phyloP scores from a whole-genome alignment of 1,140 invertebrate species.

The Eciton burchellii region DNA sequence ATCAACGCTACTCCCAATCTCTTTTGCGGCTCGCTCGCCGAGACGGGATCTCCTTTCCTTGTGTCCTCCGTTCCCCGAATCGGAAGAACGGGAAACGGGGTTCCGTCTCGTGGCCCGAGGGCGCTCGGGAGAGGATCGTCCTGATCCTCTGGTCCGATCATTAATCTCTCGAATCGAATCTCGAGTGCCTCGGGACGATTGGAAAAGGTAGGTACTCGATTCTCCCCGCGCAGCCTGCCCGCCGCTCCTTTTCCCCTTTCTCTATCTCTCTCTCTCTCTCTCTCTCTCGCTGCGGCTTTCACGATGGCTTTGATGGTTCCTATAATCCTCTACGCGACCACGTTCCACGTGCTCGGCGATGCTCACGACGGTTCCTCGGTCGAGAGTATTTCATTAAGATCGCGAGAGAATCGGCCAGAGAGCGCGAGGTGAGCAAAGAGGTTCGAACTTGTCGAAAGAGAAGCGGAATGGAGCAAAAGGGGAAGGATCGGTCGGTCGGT shows the following conservation, averaged over 20 bases:
- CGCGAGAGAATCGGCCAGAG: conserved; percentile 16
- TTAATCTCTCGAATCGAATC: conserved; percentile 76
- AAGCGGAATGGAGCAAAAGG: conserved; percentile 45
- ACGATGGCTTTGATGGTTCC: conserved; percentile 40
- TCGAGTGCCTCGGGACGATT: conserved; percentile 73
- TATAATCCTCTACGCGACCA: conserved; percentile 31
- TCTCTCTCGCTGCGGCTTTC: conserved; percentile 29
- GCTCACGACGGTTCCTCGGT: conserved; percentile 30
- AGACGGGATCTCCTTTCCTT: conserved; percentile 68
- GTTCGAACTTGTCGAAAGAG: conserved; percentile 44
- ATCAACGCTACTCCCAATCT: conserved; percentile 55
- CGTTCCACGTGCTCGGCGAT: conserved; percentile 36
- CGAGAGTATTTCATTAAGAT: conserved; percentile 64
- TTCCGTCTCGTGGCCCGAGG: conserved; percentile 59
- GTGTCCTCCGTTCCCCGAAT: conserved; percentile 63
- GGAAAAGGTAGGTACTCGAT: conserved; percentile 66
- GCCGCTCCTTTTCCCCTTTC: background rate
- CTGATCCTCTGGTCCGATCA: conserved; percentile 68
- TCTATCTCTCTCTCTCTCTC: conserved; percentile 9
- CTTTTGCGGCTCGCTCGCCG: conserved; percentile 54
- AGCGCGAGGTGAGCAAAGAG: conserved; percentile 26
- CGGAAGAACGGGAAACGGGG: conserved; percentile 64
- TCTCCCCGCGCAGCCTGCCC: conserved; percentile 41
- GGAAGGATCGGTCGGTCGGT: too few species aligned
- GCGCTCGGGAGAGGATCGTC: conserved; percentile 52